Evolutionary conservation across 2,888 invertebrate genomes (phyloP).

Genomic region (Dicranocentrus wangi): DNA sequence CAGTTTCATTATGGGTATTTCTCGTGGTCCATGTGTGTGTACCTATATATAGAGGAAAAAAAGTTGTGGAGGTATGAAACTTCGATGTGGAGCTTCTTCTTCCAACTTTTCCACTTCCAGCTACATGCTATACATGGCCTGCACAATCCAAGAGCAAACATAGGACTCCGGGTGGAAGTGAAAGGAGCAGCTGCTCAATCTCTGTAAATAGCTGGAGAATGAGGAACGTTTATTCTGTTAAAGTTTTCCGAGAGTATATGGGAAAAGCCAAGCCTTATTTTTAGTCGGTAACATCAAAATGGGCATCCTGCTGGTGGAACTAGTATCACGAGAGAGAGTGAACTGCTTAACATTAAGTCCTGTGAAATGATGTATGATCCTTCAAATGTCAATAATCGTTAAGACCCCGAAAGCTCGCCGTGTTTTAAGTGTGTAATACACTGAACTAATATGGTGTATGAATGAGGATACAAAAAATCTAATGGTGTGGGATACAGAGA

Average conservation of each 20-base stretch:
- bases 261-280: constrained; percentile 48
- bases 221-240: constrained; percentile 3
- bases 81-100: not conserved
- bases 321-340: constrained; percentile 28
- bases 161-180: not conserved
- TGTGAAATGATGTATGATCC: constrained; percentile 61
- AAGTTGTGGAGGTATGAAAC: too few relatives aligned
- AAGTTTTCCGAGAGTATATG: not conserved
- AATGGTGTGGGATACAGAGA: not conserved
- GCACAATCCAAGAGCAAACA: constrained; percentile 46
- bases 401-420: constrained; percentile 39
- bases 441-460: constrained; percentile 25
- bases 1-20: too few relatives aligned
- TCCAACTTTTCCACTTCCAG: not conserved
- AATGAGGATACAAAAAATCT: constrained; percentile 3
- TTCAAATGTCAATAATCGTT: constrained; percentile 64
- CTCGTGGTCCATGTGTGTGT: not conserved
- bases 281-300: constrained; percentile 25
- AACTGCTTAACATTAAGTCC: constrained; percentile 30
- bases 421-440: constrained; percentile 19
- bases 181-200: constrained; percentile 58
- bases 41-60: too few relatives aligned
- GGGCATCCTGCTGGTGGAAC: constrained; percentile 5
- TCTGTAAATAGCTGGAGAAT: constrained; percentile 48
- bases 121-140: constrained; percentile 1